A percentile compares a stretch with the other conserved stretches of the same genome.
These are phyloP conservation scores for Hoplostethus mediterraneus DNA, from an alignment of 2,797 vertebrate genomes.

Conservation along the genomic window DNA sequence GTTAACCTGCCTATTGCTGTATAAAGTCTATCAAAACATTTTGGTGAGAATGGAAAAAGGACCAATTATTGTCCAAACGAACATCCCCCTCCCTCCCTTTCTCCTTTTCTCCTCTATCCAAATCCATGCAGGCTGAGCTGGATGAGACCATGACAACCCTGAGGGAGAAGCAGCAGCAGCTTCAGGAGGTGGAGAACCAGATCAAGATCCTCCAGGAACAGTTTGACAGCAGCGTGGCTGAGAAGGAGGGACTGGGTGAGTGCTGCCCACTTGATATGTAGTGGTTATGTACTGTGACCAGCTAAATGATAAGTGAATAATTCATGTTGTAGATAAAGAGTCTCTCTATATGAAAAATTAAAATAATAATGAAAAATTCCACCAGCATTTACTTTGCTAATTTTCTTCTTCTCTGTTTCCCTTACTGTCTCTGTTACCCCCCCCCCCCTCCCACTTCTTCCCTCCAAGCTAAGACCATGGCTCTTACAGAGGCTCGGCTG, in stretches of 20 bases:
- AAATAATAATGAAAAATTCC: neutral
- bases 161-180: constrained; percentile 85
- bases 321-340: neutral
- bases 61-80: neutral
- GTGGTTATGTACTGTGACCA: neutral
- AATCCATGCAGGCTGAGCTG: constrained; percentile 83
- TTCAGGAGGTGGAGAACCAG: constrained; percentile 86
- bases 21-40: neutral
- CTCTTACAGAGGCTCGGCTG: constrained; percentile 85
- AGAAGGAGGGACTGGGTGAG: constrained; percentile 88
- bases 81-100: neutral
- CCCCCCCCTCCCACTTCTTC: neutral
- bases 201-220: constrained; percentile 86
- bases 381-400: neutral
- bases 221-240: constrained; percentile 84
- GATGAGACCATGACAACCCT: constrained; percentile 87
- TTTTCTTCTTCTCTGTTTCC: neutral
- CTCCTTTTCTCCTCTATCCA: neutral
- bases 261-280: neutral
- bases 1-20: neutral
- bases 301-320: neutral
- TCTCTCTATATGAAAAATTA: neutral
- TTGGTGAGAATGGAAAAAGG: neutral
- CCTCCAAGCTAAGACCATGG: constrained; percentile 83
- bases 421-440: neutral